Percentiles rank a stretch among this genome's conserved stretches.
phyloP scores from a whole-genome alignment of 2,888 invertebrate species.

The Coenonympha glycerion region DNA sequence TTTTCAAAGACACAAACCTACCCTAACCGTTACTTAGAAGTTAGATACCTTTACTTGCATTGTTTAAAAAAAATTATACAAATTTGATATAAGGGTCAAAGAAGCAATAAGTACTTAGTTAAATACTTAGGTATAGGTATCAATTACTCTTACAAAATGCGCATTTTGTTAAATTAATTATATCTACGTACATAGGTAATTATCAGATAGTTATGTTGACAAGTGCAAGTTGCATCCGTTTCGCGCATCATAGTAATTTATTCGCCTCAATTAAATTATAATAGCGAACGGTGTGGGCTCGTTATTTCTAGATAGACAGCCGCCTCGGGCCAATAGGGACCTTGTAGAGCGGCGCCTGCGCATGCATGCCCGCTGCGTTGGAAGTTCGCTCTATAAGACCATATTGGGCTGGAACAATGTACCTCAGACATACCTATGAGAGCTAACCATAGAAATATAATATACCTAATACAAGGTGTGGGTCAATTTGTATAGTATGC shows the following conservation, averaged over 20 bases:
- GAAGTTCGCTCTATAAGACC: slow-evolving; percentile 51
- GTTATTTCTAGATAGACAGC: slow-evolving; percentile 68
- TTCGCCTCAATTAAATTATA: slow-evolving; percentile 60
- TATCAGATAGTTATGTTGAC: slow-evolving; percentile 13
- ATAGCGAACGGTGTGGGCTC: slow-evolving; percentile 49
- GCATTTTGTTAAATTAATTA: too few relatives aligned
- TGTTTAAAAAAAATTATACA: too few relatives aligned
- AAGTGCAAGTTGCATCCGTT: slow-evolving; percentile 22
- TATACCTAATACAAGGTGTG: too few relatives aligned
- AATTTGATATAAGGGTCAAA: too few relatives aligned
- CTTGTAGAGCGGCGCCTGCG: slow-evolving; percentile 67
- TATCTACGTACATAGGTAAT: background rate
- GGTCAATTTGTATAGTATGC: too few relatives aligned
- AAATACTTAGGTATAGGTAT: slow-evolving; percentile 30
- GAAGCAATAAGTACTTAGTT: too few relatives aligned
- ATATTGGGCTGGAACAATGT: slow-evolving; percentile 36
- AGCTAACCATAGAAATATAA: background rate
- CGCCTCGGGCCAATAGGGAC: slow-evolving; percentile 63
- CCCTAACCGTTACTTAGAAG: too few relatives aligned
- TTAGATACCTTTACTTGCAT: too few relatives aligned
- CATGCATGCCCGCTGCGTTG: slow-evolving; percentile 62
- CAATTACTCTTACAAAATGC: slow-evolving; percentile 12
- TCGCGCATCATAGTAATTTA: slow-evolving; percentile 27
- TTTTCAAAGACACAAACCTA: too few relatives aligned
- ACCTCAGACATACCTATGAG: too few relatives aligned